These are phyloP conservation scores for Sycobia sp. DNA, from an alignment of 1,140 invertebrate genomes.

Conservation along the genomic window DNA sequence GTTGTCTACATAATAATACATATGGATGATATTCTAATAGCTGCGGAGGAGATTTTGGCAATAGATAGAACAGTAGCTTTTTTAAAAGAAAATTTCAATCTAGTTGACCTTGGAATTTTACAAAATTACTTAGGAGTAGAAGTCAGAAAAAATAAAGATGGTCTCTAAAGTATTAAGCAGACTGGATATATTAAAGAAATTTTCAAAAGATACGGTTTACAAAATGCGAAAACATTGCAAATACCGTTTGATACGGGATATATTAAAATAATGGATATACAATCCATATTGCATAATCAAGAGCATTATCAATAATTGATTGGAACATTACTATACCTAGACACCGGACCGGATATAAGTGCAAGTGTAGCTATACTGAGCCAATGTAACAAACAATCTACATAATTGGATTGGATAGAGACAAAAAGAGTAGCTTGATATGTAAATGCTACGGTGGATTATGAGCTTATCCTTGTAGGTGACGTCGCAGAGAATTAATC, in stretches of 20 bases:
- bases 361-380: constrained; percentile 41
- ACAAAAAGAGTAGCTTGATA: no score
- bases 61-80: background rate
- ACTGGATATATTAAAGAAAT: background rate
- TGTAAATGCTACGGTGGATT: no score
- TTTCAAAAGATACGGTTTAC: background rate
- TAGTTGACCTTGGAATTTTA: background rate
- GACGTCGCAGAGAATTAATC: no score
- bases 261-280: constrained; percentile 13
- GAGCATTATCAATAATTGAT: background rate
- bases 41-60: no score
- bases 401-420: constrained; percentile 36
- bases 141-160: no score
- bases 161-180: background rate
- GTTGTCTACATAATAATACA: constrained; percentile 15
- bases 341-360: constrained; percentile 13
- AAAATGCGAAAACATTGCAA: background rate
- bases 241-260: background rate
- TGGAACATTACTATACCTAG: background rate
- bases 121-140: background rate
- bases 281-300: background rate
- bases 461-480: no score
- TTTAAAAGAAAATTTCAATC: background rate
- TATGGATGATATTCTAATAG: background rate
- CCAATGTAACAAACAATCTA: constrained; percentile 37